Percentiles rank a stretch among this genome's conserved stretches.
Evolutionary conservation across 2,113 vertebrate genomes (phyloP).

Genomic region (Corythaixoides concolor): DNA sequence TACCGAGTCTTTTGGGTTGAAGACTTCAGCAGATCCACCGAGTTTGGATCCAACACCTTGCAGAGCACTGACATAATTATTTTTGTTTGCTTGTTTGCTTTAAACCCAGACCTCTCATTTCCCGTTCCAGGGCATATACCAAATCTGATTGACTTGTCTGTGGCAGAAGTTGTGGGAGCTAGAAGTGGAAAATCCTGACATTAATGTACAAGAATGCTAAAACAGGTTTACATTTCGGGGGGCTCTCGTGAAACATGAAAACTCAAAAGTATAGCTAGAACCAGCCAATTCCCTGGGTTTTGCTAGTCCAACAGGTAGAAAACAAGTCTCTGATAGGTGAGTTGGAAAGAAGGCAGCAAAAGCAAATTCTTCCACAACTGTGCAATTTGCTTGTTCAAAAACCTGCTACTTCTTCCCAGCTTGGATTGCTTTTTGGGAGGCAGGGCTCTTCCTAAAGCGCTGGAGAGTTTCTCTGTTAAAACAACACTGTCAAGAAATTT

Average conservation of each 20-base stretch:
- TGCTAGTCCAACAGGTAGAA: not conserved
- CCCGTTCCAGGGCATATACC: slow-evolving; percentile 44
- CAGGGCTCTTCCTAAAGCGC: not conserved
- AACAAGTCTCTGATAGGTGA: not conserved
- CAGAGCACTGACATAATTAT: not conserved
- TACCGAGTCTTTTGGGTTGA: not conserved
- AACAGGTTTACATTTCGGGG: slow-evolving; percentile 30
- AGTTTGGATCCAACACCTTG: slow-evolving; percentile 31
- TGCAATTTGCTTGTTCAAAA: not conserved
- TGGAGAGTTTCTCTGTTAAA: slow-evolving; percentile 35
- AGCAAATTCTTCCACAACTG: not conserved
- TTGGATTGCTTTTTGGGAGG: not conserved
- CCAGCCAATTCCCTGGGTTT: not conserved
- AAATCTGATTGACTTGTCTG: slow-evolving; percentile 62
- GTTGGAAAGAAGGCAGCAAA: not conserved
- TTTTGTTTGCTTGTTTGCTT: slow-evolving; percentile 31
- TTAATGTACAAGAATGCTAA: slow-evolving; percentile 68
- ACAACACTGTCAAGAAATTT: not conserved
- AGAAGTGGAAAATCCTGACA: slow-evolving; percentile 51
- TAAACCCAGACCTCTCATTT: slow-evolving; percentile 18
- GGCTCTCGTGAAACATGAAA: not conserved
- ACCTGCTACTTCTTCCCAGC: not conserved
- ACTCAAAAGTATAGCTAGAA: slow-evolving; percentile 32
- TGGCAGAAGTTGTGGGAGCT: slow-evolving; percentile 48
- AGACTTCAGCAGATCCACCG: slow-evolving; percentile 5